Base-by-base conservation (phyloP, 2,888 invertebrate genomes). In the Geotrupes spiniger region DNA sequence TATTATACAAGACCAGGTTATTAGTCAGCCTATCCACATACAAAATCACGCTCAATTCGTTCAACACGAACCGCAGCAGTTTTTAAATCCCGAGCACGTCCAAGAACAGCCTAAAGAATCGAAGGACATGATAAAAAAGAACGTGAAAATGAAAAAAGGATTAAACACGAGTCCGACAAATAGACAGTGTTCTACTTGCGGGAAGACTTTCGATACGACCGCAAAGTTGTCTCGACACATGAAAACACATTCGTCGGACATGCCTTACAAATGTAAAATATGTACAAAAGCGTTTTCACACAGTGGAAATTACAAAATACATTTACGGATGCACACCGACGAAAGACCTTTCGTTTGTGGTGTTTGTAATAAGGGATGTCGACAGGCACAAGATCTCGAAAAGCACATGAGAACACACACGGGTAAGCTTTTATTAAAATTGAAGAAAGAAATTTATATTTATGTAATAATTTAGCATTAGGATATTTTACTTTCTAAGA, bases 401-500 rank as follows among this genome's bases (percentile, higher is more conserved):
- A 75, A 75, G 49, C 76, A 77, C 56, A 69, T 73, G 67, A 61
- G 74, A 47, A 73, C 73, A 8, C 76, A 77, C 60, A 75, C 74
- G 42, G 76, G 76, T 69, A n/a, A 33, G 28, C 28, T n/a, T n/a
- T 9, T 2, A 31, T 2, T 31, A 21, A 21, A 21, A n/a, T n/a
- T n/a, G n/a, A n/a, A n/a, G n/a, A n/a, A n/a, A n/a, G n/a, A n/a
- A n/a, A n/a, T n/a, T n/a, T n/a, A n/a, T n/a, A n/a, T n/a, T n/a
- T n/a, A n/a, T n/a, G n/a, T n/a, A n/a, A n/a, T n/a, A n/a, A n/a
- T n/a, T n/a, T n/a, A n/a, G n/a, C n/a, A n/a, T n/a, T n/a, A n/a
- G n/a, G n/a, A n/a, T n/a, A n/a, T n/a, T n/a, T n/a, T n/a, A n/a
- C n/a, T n/a, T n/a, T n/a, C n/a, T n/a, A n/a, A n/a, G n/a, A n/a